A percentile compares a stretch with the other conserved stretches of the same genome.
phyloP scores from a whole-genome alignment of 2,113 vertebrate genomes.

The Recurvirostra avosetta region DNA sequence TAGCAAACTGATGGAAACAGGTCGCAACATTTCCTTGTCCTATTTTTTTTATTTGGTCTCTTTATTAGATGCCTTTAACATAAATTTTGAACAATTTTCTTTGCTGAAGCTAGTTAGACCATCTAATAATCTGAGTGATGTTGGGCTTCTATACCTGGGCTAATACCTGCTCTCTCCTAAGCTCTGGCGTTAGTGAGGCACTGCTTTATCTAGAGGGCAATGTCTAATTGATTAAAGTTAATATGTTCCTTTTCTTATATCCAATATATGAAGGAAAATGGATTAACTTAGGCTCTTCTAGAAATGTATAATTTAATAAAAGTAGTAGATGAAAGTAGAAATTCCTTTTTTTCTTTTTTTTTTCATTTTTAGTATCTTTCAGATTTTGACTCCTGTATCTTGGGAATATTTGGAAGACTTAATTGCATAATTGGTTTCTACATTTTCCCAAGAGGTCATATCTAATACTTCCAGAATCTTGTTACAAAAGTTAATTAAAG shows the following conservation, averaged over 20 bases:
- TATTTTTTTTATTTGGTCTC: not conserved
- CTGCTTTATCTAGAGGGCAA: not conserved
- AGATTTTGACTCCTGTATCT: not conserved
- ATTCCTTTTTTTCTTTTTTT: not conserved
- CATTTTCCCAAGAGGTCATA: conserved; percentile 38
- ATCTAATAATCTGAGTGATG: not conserved
- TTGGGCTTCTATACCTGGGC: not conserved
- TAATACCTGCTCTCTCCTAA: not conserved
- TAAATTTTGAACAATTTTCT: not conserved
- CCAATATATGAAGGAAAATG: not conserved
- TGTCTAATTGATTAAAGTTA: not conserved
- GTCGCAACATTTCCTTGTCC: not conserved
- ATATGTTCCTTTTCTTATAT: not conserved
- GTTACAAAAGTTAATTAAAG: conserved; percentile 62
- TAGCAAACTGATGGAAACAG: not conserved
- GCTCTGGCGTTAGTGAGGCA: not conserved
- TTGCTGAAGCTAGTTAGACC: not conserved
- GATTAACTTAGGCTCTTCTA: too few relatives aligned
- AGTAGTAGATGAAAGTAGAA: not conserved
- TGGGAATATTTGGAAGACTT: conserved; percentile 53
- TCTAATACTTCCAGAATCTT: conserved; percentile 39
- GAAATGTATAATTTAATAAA: too few relatives aligned
- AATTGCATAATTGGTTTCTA: conserved; percentile 48
- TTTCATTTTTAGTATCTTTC: not conserved
- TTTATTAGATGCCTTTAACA: not conserved